These are phyloP conservation scores for Apodemia hepburni DNA, from an alignment of 2,888 invertebrate genomes.

Conservation along the genomic window DNA sequence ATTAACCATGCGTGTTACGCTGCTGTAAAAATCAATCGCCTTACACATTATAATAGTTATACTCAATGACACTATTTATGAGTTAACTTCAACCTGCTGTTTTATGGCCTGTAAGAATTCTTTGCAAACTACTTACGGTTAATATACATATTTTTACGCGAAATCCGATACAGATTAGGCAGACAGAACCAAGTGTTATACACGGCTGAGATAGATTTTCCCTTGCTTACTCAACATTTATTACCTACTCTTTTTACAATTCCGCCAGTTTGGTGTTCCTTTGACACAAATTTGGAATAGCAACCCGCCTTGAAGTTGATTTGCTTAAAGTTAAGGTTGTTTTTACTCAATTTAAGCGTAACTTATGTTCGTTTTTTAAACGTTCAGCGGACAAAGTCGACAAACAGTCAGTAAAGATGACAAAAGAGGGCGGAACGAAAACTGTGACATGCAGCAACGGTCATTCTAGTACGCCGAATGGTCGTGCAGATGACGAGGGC, in stretches of 20 bases:
- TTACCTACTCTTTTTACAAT: too few relatives aligned
- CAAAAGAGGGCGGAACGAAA: slow-evolving; percentile 56
- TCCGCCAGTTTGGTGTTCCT: background rate
- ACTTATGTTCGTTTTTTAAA: slow-evolving; percentile 30
- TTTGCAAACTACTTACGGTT: too few relatives aligned
- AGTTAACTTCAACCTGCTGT: too few relatives aligned
- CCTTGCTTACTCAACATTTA: background rate
- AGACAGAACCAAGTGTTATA: background rate
- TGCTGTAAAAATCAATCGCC: background rate
- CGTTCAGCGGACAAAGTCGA: slow-evolving; percentile 64
- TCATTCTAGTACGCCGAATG: slow-evolving; percentile 64
- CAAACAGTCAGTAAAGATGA: slow-evolving; percentile 61
- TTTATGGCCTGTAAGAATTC: too few relatives aligned
- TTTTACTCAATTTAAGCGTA: slow-evolving; percentile 2
- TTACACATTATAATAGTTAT: background rate
- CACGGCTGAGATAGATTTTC: background rate
- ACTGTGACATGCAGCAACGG: slow-evolving; percentile 61
- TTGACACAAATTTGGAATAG: background rate
- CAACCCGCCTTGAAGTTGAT: background rate
- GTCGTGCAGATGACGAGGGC: slow-evolving; percentile 65
- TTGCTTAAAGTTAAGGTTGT: slow-evolving; percentile 4
- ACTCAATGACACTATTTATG: background rate
- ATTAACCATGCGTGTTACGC: background rate
- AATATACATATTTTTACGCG: background rate
- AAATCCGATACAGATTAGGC: background rate